Base-by-base conservation (phyloP, 2,797 vertebrate genomes). In the Hemibagrus guttatus region DNA sequence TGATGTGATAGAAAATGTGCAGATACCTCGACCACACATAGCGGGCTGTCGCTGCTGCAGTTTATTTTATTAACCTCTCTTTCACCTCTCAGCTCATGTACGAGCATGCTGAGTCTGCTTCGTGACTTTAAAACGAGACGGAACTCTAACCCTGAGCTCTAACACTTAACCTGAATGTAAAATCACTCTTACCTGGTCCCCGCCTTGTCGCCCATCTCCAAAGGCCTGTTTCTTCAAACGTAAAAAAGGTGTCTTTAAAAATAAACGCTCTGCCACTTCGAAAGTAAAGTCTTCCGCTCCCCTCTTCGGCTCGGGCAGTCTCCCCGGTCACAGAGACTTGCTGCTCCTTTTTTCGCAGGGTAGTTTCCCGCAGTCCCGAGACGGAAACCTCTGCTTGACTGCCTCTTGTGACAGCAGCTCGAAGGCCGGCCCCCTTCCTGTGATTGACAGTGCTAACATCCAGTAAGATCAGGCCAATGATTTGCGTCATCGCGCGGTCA, bases 151-250 rank as follows among this genome's bases (percentile, higher is more conserved):
- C 56, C 31, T 39, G 72, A 79, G 59, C 49, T 74, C 46, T 56
- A 66, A 4, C 79, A 49, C 68, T 81, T 49, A 86, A 88, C 85
- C 88, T 66, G 72, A 39, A 83, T 86, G 49, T 54, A 17, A 59
- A 83, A 74, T 80, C 49, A 26, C 68, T 63, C 90, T 91, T 89
- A 93, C 92, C 92, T 93, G 89, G 92, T 93, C 88, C 92, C 92
- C 88, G 92, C 92, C 90, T 92, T 93, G 87, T 93, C 92, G 74
- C 91, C 92, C 92, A 93, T 93, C 91, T 92, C 91, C 86, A 52
- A 84, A 91, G 89, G 90, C 87, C 85, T 88, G 87, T 90, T 80
- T 63, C 84, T 88, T 89, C 9, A 84, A 66, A 58, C 16, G 11
- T 59, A 23, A 39, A 89, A 86, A 66, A 78, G 78, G 52, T 84